A percentile compares a stretch with the other conserved stretches of the same genome.
Conservation (phyloP, 2,888 invertebrate species). For the Hesperia comma region DNA sequence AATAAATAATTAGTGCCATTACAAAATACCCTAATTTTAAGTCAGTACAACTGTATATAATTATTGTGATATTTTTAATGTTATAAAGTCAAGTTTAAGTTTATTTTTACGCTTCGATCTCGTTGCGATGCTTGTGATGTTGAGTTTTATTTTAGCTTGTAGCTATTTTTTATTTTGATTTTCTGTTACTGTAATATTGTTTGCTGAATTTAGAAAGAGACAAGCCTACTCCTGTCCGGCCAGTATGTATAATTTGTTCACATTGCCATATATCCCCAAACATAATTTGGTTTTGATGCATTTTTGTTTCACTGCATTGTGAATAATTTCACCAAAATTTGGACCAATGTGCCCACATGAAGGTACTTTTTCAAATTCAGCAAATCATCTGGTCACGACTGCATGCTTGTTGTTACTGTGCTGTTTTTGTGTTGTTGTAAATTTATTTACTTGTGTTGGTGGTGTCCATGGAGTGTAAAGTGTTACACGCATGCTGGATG, state of each 20-base stretch:
- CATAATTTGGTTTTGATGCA: too few species aligned
- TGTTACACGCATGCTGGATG: too few species aligned
- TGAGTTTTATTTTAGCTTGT: background rate
- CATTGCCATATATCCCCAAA: too few species aligned
- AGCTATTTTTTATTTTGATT: background rate
- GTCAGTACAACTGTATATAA: background rate
- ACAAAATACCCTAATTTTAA: background rate
- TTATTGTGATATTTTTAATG: background rate
- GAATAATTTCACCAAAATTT: too few species aligned
- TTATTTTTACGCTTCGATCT: background rate
- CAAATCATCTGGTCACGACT: background rate
- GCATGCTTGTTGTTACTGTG: conserved; percentile 2
- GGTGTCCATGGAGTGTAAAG: too few species aligned
- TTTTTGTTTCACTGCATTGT: too few species aligned
- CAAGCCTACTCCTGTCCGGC: too few species aligned
- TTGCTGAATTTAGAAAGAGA: background rate
- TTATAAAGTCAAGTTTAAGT: background rate
- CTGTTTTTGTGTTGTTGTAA: background rate
- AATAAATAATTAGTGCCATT: background rate
- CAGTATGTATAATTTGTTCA: too few species aligned
- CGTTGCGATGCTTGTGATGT: background rate
- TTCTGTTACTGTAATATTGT: background rate
- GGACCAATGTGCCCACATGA: too few species aligned
- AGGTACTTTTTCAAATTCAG: background rate
- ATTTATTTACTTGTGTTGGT: background rate